Percentiles rank a stretch among this genome's conserved stretches.
Evolutionary conservation across 2,888 invertebrate species (phyloP).

Genomic region (Apocheima hispidaria): DNA sequence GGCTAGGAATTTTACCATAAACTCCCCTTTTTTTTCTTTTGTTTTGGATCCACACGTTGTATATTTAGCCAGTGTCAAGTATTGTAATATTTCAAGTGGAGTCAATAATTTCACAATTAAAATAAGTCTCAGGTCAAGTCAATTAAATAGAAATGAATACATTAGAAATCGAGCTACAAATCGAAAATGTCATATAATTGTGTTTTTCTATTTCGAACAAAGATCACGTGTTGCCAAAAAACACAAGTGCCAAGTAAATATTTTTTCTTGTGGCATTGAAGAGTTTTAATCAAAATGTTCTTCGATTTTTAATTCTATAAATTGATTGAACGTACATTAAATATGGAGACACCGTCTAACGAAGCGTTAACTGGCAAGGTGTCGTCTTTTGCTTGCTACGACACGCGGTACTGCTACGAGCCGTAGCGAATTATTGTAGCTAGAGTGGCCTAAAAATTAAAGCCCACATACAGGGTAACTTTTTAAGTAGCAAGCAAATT

Average conservation of each 20-base stretch:
- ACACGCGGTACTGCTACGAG: constrained; percentile 22
- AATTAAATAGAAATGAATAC: no score
- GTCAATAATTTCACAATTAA: no score
- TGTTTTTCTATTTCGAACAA: background rate
- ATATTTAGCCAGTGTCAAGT: no score
- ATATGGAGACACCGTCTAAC: background rate
- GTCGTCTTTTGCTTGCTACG: constrained; percentile 37
- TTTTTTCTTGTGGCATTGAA: constrained; percentile 5
- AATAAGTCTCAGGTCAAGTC: no score
- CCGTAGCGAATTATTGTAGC: constrained; percentile 17
- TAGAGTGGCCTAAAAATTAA: constrained; percentile 12
- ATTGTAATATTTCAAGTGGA: no score
- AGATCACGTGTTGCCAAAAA: background rate
- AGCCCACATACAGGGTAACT: background rate
- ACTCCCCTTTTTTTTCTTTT: no score
- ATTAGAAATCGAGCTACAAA: background rate
- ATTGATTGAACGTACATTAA: constrained; percentile 9
- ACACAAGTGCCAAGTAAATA: background rate
- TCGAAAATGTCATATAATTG: background rate
- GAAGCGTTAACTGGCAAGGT: constrained; percentile 13
- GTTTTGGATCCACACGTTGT: no score
- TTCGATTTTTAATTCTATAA: constrained; percentile 4
- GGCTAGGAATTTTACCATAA: no score
- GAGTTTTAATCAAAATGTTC: constrained; percentile 2
- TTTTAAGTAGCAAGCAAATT: no score